These are phyloP conservation scores for Herpailurus yagouaroundi DNA, from an alignment of 2,113 vertebrate species.

Conservation along the genomic window DNA sequence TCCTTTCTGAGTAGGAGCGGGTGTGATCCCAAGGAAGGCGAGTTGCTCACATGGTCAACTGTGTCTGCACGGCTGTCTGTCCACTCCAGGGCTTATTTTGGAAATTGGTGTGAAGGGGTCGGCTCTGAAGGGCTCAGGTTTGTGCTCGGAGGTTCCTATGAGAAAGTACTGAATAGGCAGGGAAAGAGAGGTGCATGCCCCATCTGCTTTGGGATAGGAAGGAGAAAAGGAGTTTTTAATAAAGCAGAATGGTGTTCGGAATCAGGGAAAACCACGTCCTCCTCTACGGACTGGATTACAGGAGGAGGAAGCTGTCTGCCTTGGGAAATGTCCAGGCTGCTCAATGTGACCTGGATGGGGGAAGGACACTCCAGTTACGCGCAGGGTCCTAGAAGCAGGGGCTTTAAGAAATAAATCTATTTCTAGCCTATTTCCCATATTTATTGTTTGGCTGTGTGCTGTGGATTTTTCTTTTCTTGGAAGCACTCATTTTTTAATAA, in stretches of 20 bases:
- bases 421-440: not conserved
- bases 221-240: not conserved
- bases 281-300: not conserved
- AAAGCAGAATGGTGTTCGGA: not conserved
- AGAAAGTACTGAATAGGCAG: not conserved
- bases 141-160: not conserved
- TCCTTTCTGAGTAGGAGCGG: not conserved
- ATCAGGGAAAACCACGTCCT: not conserved
- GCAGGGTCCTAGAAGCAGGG: not conserved
- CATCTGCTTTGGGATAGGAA: not conserved
- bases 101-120: not conserved
- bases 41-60: not conserved
- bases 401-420: not conserved
- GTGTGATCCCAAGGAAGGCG: not conserved
- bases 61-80: not conserved
- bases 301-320: not conserved
- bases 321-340: not conserved
- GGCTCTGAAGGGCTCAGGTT: not conserved
- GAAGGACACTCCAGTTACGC: not conserved
- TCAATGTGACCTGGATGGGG: not conserved
- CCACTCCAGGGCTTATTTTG: not conserved
- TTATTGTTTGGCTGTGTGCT: not conserved
- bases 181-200: not conserved
- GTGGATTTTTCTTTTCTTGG: not conserved
- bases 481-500: conserved; percentile 11